A percentile compares a stretch with the other conserved stretches of the same genome.
Evolutionary conservation across 2,113 vertebrate genomes (phyloP).

Genomic region (Bucco capensis): DNA sequence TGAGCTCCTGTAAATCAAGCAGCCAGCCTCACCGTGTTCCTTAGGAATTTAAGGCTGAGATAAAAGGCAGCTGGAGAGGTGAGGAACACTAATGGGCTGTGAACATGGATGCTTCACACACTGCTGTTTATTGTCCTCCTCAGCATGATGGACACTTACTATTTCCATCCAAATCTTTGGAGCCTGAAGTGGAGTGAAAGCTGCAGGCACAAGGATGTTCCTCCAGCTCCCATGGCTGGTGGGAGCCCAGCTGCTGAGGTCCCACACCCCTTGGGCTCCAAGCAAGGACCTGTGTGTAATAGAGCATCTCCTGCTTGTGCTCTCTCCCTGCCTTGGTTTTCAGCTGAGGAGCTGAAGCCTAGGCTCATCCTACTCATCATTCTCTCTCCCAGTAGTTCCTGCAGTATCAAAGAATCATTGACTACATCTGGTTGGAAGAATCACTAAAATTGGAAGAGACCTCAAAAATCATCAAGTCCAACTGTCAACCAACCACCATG

Average conservation of each 20-base stretch:
- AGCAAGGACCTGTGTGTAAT: not conserved
- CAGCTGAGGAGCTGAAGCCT: not conserved
- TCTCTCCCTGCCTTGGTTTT: not conserved
- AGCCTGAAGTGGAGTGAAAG: not conserved
- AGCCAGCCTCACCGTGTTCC: not conserved
- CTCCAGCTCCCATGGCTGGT: not conserved
- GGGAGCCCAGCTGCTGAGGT: rapidly evolving
- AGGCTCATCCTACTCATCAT: not conserved
- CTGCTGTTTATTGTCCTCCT: not conserved
- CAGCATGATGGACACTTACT: not conserved
- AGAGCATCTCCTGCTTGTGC: not conserved
- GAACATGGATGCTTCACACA: not conserved
- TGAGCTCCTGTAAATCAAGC: not conserved
- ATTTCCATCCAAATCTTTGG: not conserved
- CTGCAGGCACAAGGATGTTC: not conserved
- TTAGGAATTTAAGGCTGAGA: not conserved
- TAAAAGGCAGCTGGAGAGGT: not conserved
- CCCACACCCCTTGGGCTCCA: rapidly evolving
- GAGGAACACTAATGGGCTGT: not conserved
- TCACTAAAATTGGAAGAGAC: no score
- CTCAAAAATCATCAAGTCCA: no score
- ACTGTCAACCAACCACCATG: no score
- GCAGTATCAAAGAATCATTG: not conserved
- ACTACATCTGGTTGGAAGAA: not conserved
- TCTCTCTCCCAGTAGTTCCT: not conserved